Evolutionary conservation across 2,797 vertebrate species (phyloP), one percentile per base, ranked within the genome.

Genomic region (Sardinella longiceps): DNA sequence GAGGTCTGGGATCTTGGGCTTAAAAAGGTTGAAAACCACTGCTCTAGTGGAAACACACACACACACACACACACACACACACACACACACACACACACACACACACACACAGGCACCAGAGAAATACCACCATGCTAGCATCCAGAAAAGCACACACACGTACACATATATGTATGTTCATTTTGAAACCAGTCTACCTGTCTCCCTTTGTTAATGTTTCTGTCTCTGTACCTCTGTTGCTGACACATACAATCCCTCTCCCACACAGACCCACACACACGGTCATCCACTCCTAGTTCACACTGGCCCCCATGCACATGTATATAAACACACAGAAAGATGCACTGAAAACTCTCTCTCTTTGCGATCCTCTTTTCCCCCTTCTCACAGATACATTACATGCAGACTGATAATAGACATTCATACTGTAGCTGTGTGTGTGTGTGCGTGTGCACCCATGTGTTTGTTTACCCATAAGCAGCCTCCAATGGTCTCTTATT

Each of bases 71-170:
- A n/a, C n/a, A n/a, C n/a, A n/a, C n/a, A n/a, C n/a, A n/a, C n/a
- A n/a, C n/a, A n/a, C n/a, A n/a, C n/a, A n/a, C n/a, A n/a, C n/a
- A n/a, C n/a, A n/a, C n/a, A n/a, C n/a, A n/a, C n/a, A n/a, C n/a
- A n/a, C n/a, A n/a, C n/a, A n/a, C 80, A 51, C 48, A 37, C 7
- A 4, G 43, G 43, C 43, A 43, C 43, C 43, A 43, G 43, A 43
- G 43, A 43, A 43, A 43, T 43, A 7, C 43, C 7, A 43, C 43
- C 43, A 43, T 43, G 43, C 43, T 43, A 43, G 7, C 43, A 7
- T 43, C 43, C 81, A 81, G 48, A 81, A 28, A 37, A 25, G 33
- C 81, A 37, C 25, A 14, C 80, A 53, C 81, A 81, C 58, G 28
- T 25, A 63, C 58, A 63, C 58, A 25, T 25, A 63, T 25, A 53